phyloP scores from a whole-genome alignment of 2,888 invertebrate species.

The Melolontha melolontha region DNA sequence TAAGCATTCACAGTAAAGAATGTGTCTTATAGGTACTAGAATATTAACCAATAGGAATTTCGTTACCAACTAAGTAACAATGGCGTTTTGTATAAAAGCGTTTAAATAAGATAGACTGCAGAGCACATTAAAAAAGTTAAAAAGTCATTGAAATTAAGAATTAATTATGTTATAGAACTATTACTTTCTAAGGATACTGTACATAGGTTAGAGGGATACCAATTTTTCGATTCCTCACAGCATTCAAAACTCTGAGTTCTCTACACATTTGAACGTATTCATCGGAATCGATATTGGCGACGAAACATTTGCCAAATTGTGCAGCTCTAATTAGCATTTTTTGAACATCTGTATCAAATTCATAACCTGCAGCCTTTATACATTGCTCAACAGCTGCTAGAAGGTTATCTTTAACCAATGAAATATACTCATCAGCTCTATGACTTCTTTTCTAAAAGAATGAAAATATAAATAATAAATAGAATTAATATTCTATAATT shows the following conservation, averaged over 20 bases:
- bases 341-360: conserved; percentile 87
- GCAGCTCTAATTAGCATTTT: conserved; percentile 91
- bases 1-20: too few relatives aligned
- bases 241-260: conserved; percentile 89
- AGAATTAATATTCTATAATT: too few relatives aligned
- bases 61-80: too few relatives aligned
- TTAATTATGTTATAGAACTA: conserved; percentile 3
- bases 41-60: too few relatives aligned
- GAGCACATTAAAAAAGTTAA: too few relatives aligned
- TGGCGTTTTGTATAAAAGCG: too few relatives aligned
- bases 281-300: conserved; percentile 79
- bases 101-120: too few relatives aligned
- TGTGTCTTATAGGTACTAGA: too few relatives aligned
- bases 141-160: too few relatives aligned
- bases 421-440: conserved; percentile 93
- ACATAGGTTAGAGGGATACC: conserved; percentile 91
- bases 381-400: conserved; percentile 89
- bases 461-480: conserved; percentile 18
- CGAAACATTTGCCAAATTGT: conserved; percentile 95
- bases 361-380: conserved; percentile 92
- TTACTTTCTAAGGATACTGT: conserved; percentile 72
- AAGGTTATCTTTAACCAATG: conserved; percentile 84
- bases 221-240: conserved; percentile 84
- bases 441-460: conserved; percentile 86
- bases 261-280: conserved; percentile 89